Evolutionary conservation across 2,888 invertebrate genomes (phyloP).

Genomic region (Anodontia alba): DNA sequence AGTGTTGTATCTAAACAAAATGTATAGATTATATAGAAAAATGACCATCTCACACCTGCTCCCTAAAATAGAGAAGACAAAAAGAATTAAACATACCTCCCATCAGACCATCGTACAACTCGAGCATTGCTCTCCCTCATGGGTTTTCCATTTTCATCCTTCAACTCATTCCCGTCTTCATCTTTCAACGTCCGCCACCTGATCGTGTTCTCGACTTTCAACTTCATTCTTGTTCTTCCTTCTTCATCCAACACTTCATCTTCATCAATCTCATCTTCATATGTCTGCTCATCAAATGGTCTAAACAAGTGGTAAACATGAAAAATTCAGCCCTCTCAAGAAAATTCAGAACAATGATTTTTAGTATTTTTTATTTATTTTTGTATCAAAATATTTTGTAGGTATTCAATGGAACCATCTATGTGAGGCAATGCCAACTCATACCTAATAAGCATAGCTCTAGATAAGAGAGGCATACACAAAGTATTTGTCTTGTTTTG

Average conservation of each 20-base stretch:
- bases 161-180: conserved; percentile 81
- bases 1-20: no score
- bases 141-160: conserved; percentile 89
- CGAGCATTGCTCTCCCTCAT: conserved; percentile 97
- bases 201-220: conserved; percentile 96
- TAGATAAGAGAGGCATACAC: no score
- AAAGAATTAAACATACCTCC: conserved; percentile 85
- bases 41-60: no score
- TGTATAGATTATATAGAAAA: no score
- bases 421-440: no score
- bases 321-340: neutral
- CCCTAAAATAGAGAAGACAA: no score
- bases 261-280: conserved; percentile 99
- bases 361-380: no score
- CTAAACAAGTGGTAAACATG: conserved; percentile 85
- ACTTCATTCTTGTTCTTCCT: conserved; percentile 91
- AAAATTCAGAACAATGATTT: no score
- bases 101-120: conserved; percentile 98
- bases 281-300: conserved; percentile 97
- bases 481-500: no score
- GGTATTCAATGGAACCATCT: no score
- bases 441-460: no score
- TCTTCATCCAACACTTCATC: conserved; percentile 99
- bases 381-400: no score
- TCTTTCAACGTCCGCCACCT: conserved; percentile 95